phyloP scores from a whole-genome alignment of 2,797 vertebrate species.

The Phrynocephalus guinanensis region DNA sequence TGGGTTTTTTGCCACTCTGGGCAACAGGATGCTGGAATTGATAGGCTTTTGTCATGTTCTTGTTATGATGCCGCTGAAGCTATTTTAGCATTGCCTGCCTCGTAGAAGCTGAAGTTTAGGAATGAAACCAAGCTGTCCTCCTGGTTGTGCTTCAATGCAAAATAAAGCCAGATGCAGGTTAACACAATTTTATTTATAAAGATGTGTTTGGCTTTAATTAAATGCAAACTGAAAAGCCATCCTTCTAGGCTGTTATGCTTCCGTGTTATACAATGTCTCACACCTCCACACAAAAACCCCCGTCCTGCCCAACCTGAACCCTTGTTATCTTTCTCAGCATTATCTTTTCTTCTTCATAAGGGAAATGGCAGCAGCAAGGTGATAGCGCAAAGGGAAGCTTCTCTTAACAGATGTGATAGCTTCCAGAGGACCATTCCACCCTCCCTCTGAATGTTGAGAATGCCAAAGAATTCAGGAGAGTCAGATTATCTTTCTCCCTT shows the following conservation, averaged over 20 bases:
- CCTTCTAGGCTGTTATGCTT: neutral
- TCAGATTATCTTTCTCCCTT: slow-evolving; percentile 10
- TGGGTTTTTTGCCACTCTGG: neutral
- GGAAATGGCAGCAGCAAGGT: neutral
- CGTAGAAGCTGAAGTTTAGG: neutral
- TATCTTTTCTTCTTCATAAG: neutral
- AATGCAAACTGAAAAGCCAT: neutral
- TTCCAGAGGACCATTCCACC: neutral
- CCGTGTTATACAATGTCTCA: no score
- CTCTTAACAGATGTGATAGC: slow-evolving; percentile 11
- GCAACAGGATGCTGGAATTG: neutral
- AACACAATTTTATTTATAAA: neutral
- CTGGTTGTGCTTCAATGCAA: neutral
- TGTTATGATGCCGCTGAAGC: neutral
- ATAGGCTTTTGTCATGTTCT: neutral
- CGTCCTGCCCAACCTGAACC: neutral
- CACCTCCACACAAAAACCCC: neutral
- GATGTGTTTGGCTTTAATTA: neutral
- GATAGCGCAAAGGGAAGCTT: neutral
- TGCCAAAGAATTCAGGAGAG: slow-evolving; percentile 23
- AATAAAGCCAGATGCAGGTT: neutral
- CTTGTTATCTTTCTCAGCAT: neutral
- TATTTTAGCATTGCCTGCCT: neutral
- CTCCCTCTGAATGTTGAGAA: slow-evolving; percentile 1
- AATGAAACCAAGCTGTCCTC: neutral